Percentiles rank a stretch among this genome's conserved stretches.
phyloP scores from a whole-genome alignment of 2,888 invertebrate species.

The Eupithecia subfuscata region DNA sequence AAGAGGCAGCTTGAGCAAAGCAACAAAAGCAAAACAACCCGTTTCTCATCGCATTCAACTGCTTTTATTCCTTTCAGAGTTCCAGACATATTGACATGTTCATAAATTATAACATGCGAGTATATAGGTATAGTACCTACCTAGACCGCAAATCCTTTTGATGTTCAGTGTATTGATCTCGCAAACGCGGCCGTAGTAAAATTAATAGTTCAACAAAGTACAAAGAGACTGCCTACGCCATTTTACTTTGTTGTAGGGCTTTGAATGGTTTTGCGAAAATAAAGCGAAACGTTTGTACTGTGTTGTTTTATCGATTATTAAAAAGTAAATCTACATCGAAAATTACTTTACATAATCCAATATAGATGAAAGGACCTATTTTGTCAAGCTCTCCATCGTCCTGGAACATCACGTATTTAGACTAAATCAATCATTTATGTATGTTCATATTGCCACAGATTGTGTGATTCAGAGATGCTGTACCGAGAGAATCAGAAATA shows the following conservation, averaged over 20 bases:
- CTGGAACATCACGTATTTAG: neutral
- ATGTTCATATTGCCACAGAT: neutral
- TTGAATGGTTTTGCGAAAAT: constrained; percentile 23
- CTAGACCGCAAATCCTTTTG: constrained; percentile 49
- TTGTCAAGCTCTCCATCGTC: neutral
- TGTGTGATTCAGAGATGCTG: neutral
- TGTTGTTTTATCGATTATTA: neutral
- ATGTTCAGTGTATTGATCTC: constrained; percentile 47
- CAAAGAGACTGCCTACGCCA: constrained; percentile 41
- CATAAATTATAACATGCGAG: constrained; percentile 44
- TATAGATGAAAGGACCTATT: neutral
- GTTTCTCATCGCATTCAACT: constrained; percentile 17
- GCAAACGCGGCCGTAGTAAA: constrained; percentile 36
- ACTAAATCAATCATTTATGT: neutral
- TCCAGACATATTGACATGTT: constrained; percentile 34
- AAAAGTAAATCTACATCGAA: neutral
- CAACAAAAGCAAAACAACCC: constrained; percentile 10
- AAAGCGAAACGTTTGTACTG: neutral
- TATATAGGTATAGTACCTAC: neutral
- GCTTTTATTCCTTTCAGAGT: constrained; percentile 23
- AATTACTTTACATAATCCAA: neutral
- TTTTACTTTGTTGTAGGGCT: constrained; percentile 42
- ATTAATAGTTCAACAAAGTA: constrained; percentile 32
- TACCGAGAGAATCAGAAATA: neutral
- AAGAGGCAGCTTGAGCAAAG: neutral